Evolutionary conservation across 2,113 vertebrate genomes (phyloP), one percentile per base, ranked within the genome.

Genomic region (Malaclemys terrapin): DNA sequence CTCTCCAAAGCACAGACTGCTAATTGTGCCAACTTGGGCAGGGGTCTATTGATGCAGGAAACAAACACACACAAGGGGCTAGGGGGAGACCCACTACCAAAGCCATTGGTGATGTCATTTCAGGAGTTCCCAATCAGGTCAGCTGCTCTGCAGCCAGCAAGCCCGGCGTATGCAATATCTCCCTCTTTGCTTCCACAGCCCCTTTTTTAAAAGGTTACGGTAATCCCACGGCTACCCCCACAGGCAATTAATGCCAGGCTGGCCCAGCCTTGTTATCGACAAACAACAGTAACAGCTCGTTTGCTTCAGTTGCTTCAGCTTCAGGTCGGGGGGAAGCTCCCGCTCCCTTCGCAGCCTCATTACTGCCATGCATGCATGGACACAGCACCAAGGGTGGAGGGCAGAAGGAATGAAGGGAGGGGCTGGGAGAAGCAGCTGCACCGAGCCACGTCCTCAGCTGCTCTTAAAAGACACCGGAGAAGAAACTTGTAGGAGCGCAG

Each of bases 281-380:
- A 69, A 81, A 12, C 84, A 14, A 45, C 84, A 10, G 80, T 2
- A 38, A 38, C 42, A 54, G 16, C 86, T 82, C 82, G 0, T 35
- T 52, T 0, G 13, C 20, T 50, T 24, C n/a, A 20, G 4, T 9
- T 0, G 0, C 25, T 22, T 0, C 4, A 4, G 69, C 2, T 53
- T 27, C 12, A 1, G 69, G 16, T 52, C 6, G 45, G 80, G 53
- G 27, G 11, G 78, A 75, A 5, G 53, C 29, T 69, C 47, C 65
- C 1, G 3, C 52, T 75, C 45, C 13, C 78, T 10, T 80, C 29
- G 11, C 35, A 53, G 59, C 42, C 45, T n/a, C 7, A 0, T 42
- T 47, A 79, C 31, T 52, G n/a, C 47, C 29, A 52, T 2, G 0
- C 0, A 1, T 0, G 69, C 22, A 42, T 6, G 72, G 72, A 22